A percentile compares a stretch with the other conserved stretches of the same genome.
phyloP scores from a whole-genome alignment of 2,888 invertebrate genomes.

The Bhutanitis thaidina region DNA sequence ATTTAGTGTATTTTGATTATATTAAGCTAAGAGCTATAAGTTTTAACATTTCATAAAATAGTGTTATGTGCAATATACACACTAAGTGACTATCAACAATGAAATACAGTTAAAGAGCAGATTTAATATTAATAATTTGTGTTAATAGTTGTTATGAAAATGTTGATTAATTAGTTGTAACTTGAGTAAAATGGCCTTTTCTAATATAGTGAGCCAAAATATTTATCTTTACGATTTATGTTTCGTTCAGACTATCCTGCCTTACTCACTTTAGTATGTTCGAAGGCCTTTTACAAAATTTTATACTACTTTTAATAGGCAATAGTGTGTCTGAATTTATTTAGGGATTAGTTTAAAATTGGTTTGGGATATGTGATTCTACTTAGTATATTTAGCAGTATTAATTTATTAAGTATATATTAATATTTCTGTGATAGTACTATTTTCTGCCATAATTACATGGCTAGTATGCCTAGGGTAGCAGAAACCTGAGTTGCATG shows the following conservation, averaged over 20 bases:
- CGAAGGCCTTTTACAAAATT: slow-evolving; percentile 1
- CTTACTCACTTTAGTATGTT: background rate
- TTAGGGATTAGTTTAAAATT: slow-evolving; percentile 4
- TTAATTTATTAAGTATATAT: slow-evolving; percentile 21
- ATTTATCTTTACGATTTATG: background rate
- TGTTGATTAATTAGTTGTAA: no score
- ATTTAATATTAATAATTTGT: background rate
- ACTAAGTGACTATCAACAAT: background rate
- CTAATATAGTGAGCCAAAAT: background rate
- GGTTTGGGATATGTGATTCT: slow-evolving; percentile 21
- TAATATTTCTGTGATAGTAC: slow-evolving; percentile 36
- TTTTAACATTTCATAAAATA: background rate
- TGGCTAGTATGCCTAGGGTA: slow-evolving; percentile 13
- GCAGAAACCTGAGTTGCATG: slow-evolving; percentile 26
- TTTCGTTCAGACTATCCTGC: background rate
- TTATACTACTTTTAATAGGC: slow-evolving; percentile 1
- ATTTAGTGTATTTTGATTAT: background rate
- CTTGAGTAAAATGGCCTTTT: background rate
- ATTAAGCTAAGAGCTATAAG: background rate
- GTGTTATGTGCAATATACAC: slow-evolving; percentile 1
- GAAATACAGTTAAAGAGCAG: background rate
- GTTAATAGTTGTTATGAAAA: background rate
- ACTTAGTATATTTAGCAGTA: slow-evolving; percentile 25
- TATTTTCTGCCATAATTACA: slow-evolving; percentile 27
- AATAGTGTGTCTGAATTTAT: slow-evolving; percentile 3